Base-by-base conservation (phyloP, 64 coral and sea anemone genomes). In the Stichodactyla helianthus region DNA sequence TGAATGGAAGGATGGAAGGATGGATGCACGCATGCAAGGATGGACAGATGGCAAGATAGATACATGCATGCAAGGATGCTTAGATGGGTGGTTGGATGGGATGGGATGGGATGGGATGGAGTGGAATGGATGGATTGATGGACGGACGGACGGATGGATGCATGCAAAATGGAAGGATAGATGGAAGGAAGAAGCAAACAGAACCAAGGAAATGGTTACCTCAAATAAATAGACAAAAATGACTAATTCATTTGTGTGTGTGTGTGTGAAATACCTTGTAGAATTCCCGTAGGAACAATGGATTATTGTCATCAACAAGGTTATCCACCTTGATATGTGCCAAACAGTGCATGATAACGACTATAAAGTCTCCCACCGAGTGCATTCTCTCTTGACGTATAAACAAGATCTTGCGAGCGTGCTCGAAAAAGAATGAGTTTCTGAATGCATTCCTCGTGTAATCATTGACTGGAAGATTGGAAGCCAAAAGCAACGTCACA, bases 351-450 rank as follows among this genome's bases (percentile, higher is more conserved):
- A 99, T 95, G 15, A 99, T 95, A 14, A 99, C 97, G 7, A 99
- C 97, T 58, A 99, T 12, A 78, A 99, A 99, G 86, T 99, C 97
- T 8, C 97, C 97, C 12, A 99, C 93, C 8, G 93, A 95, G 55
- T 99, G 93, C 87, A 99, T 86, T 15, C 97, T 87, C 28, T 99
- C 97, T 71, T 99, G 93, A 19, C 97, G 90, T 44, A 99, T 80
- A n/a, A 99, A 99, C 20, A 99, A 56, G 25, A 99, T 94, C 64
- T 90, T 89, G 9, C 97, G 97, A 51, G 90, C 88, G 86, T 99
- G 85, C 91, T 99, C 97, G 86, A 95, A 99, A 74, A 99, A 99
- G 83, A 99, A 99, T 15, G 97, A 99, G 55, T 93, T 94, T 83
- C 97, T 84, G 82, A 99, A 99, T 15, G 97, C 97, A 52, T 99